phyloP scores from a whole-genome alignment of 2,797 vertebrate species.

The Protosalanx chinensis region DNA sequence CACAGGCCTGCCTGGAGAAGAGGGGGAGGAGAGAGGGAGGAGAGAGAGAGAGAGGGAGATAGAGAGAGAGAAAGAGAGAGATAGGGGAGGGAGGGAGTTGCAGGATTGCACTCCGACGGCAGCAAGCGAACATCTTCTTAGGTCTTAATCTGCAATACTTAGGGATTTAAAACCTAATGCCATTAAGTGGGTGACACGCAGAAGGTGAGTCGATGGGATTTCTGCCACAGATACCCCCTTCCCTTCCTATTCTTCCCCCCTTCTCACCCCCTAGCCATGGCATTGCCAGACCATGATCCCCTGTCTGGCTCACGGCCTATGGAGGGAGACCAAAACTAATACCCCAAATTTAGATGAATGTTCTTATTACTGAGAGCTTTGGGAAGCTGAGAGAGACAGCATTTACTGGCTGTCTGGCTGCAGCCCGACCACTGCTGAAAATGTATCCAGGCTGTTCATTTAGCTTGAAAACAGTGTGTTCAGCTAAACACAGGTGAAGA shows the following conservation, averaged over 20 bases:
- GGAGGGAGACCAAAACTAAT: conserved; percentile 6
- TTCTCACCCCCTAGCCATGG: background rate
- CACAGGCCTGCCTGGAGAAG: conserved; percentile 44
- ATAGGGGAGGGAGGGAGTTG: conserved; percentile 5
- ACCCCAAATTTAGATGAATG: conserved; percentile 18
- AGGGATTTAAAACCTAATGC: conserved; percentile 54
- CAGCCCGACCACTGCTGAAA: conserved; percentile 16
- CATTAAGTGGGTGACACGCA: conserved; percentile 43
- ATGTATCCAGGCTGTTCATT: conserved; percentile 12
- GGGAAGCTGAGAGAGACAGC: conserved; percentile 45
- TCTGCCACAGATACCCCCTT: conserved; percentile 21
- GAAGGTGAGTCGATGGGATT: conserved; percentile 36
- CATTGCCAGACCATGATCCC: conserved; percentile 26
- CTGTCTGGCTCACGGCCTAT: conserved; percentile 3
- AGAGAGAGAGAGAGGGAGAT: background rate
- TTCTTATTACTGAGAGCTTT: conserved; percentile 29
- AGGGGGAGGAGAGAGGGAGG: conserved; percentile 15
- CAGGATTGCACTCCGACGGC: conserved; percentile 66
- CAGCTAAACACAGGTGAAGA: conserved; percentile 62
- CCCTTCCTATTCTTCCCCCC: background rate
- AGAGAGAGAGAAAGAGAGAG: conserved; percentile 18
- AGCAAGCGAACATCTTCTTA: conserved; percentile 56
- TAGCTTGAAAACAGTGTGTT: conserved; percentile 46
- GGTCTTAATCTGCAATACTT: conserved; percentile 69
- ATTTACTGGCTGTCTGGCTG: conserved; percentile 44